Conservation (phyloP, 1,140 invertebrate genomes). For the Hylaeus volcanicus region DNA sequence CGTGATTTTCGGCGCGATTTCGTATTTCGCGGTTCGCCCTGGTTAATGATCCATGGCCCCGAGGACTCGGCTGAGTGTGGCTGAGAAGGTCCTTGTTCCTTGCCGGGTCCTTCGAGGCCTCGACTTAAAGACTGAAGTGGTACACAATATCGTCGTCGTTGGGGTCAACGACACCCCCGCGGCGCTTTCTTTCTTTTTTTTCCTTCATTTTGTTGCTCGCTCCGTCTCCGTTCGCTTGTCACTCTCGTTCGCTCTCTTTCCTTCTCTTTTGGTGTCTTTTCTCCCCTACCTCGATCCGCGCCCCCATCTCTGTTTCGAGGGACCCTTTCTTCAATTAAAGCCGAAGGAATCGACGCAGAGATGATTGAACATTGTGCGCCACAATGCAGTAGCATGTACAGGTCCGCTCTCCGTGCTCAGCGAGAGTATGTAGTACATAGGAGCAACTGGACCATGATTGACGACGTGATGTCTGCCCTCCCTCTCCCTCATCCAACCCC, state of each 20-base stretch:
- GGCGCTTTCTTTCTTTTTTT: constrained; percentile 45
- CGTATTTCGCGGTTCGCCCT: constrained; percentile 71
- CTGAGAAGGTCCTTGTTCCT: constrained; percentile 77
- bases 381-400: constrained; percentile 71
- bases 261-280: not conserved
- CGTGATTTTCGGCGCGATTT: constrained; percentile 72
- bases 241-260: constrained; percentile 6
- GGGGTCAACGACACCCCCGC: constrained; percentile 68
- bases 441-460: constrained; percentile 76
- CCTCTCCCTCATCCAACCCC: constrained; percentile 3
- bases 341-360: constrained; percentile 66
- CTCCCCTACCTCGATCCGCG: constrained; percentile 16
- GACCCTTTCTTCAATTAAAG: constrained; percentile 74
- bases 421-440: constrained; percentile 68
- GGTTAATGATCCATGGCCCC: constrained; percentile 77
- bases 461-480: constrained; percentile 71
- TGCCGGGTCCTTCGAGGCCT: constrained; percentile 67
- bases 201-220: constrained; percentile 13
- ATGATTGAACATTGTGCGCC: constrained; percentile 71
- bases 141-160: constrained; percentile 74
- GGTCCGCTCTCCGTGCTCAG: constrained; percentile 45
- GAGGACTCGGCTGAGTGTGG: constrained; percentile 76
- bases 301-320: constrained; percentile 42
- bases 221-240: constrained; percentile 32
- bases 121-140: constrained; percentile 77